phyloP scores from a whole-genome alignment of 1,140 invertebrate genomes.

The Drosophila asahinai region DNA sequence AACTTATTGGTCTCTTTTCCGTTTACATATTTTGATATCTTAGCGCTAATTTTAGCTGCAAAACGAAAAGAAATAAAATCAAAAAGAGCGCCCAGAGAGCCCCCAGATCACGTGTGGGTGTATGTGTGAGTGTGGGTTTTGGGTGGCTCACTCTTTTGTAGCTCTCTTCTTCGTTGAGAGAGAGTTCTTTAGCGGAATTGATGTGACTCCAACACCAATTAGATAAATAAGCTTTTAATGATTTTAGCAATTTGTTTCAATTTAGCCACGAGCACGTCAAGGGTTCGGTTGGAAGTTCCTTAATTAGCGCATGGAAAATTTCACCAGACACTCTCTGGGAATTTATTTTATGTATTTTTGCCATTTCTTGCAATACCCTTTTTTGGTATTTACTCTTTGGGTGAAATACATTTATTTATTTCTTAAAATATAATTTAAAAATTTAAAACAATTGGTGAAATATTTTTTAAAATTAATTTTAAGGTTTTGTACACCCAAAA shows the following conservation, averaged over 20 bases:
- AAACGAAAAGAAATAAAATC: constrained; percentile 21
- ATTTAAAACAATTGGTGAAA: neutral
- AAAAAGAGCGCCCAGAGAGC: constrained; percentile 5
- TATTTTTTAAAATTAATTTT: no score
- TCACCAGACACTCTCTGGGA: constrained; percentile 11
- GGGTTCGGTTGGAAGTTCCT: constrained; percentile 19
- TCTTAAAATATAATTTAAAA: neutral
- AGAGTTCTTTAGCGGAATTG: constrained; percentile 26
- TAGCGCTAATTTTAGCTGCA: constrained; percentile 69
- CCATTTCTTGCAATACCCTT: neutral
- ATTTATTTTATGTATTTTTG: constrained; percentile 6
- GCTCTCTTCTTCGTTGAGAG: constrained; percentile 11
- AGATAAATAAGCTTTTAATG: constrained; percentile 80
- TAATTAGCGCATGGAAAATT: constrained; percentile 55
- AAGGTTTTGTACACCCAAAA: no score
- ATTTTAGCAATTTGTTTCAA: constrained; percentile 62
- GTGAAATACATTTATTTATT: neutral
- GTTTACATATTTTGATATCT: constrained; percentile 41
- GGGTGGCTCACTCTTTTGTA: neutral
- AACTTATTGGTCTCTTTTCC: constrained; percentile 46
- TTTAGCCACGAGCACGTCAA: constrained; percentile 21
- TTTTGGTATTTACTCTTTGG: neutral
- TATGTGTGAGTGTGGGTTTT: neutral
- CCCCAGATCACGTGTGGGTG: constrained; percentile 17
- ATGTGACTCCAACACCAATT: constrained; percentile 59